Conservation (phyloP, 2,888 invertebrate genomes). For the Pomacea canaliculata region DNA sequence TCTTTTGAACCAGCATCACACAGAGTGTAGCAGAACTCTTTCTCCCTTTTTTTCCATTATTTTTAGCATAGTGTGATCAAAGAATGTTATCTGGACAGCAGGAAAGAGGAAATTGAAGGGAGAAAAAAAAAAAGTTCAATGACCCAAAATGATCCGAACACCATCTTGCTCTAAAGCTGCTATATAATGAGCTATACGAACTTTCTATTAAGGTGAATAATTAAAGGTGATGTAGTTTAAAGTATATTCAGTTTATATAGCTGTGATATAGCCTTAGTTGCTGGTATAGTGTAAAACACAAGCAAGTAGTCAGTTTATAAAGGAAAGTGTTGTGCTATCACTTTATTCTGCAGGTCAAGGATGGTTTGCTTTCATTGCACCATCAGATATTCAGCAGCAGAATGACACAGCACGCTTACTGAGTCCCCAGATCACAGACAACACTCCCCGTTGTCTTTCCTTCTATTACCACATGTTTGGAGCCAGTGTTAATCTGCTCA, state of each 20-base stretch:
- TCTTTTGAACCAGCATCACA: too few species aligned
- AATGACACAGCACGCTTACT: constrained; percentile 74
- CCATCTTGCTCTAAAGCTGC: too few species aligned
- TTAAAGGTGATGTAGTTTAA: too few species aligned
- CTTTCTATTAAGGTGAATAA: background rate
- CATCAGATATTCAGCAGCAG: constrained; percentile 74
- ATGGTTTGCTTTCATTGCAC: constrained; percentile 75
- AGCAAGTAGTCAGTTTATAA: too few species aligned
- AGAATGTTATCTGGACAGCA: too few species aligned
- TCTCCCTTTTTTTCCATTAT: too few species aligned
- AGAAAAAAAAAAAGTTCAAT: background rate
- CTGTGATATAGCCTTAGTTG: too few species aligned
- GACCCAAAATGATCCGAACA: background rate
- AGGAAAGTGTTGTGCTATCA: too few species aligned
- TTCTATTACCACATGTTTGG: constrained; percentile 65
- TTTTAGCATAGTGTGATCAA: too few species aligned
- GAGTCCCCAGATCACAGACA: constrained; percentile 45
- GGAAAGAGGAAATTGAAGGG: background rate
- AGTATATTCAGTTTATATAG: too few species aligned
- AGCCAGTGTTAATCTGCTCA: constrained; percentile 47
- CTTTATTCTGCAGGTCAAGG: constrained; percentile 35
- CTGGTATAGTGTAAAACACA: too few species aligned
- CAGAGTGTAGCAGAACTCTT: too few species aligned
- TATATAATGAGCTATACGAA: background rate
- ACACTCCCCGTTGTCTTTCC: constrained; percentile 44